phyloP scores from a whole-genome alignment of 30 jellyfish, hydroid and myxozoan species.

The Hydra vulgaris region DNA sequence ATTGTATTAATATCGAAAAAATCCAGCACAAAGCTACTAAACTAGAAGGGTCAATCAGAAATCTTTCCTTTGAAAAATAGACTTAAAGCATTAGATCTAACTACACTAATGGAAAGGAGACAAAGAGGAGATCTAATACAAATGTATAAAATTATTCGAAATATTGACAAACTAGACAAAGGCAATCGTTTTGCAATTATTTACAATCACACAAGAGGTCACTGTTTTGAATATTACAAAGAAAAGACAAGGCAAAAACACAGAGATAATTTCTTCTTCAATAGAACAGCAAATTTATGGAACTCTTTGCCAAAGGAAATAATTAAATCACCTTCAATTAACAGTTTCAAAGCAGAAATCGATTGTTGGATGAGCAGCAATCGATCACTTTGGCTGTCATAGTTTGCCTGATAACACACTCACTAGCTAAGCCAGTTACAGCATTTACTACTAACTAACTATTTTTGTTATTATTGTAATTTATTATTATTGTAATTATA shows the following conservation, averaged over 20 bases:
- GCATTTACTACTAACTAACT: neutral
- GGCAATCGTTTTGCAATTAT: neutral
- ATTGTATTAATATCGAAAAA: too few relatives aligned
- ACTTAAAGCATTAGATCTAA: too few relatives aligned
- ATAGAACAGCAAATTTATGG: neutral
- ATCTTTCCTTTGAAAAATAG: too few relatives aligned
- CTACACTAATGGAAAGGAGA: too few relatives aligned
- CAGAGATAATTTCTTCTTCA: neutral
- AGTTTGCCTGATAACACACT: neutral
- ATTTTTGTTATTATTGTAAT: too few relatives aligned
- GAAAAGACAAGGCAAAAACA: neutral
- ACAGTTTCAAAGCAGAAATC: neutral
- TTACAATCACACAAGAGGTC: neutral
- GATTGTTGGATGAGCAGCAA: too few relatives aligned
- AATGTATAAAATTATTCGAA: too few relatives aligned
- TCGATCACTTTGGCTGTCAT: neutral
- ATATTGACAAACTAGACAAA: too few relatives aligned
- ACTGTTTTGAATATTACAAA: neutral
- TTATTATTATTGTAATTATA: too few relatives aligned
- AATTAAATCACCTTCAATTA: neutral
- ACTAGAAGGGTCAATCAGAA: too few relatives aligned
- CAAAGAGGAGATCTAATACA: too few relatives aligned
- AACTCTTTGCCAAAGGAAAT: neutral
- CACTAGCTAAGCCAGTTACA: neutral
- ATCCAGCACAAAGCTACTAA: too few relatives aligned